Evolutionary conservation across 2,888 invertebrate genomes (phyloP).

Genomic region (Aporophyla nigra): DNA sequence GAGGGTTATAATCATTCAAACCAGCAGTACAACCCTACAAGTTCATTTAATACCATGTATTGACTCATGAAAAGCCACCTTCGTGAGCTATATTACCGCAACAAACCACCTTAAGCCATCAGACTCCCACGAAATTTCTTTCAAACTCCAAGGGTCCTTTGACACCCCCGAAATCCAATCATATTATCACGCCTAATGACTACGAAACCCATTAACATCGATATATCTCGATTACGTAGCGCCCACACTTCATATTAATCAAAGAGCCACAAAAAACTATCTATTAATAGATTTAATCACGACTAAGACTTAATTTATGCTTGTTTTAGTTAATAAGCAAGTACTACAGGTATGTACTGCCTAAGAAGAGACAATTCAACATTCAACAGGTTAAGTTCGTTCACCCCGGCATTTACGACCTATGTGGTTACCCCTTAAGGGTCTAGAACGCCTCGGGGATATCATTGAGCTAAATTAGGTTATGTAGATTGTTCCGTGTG

Average conservation of each 20-base stretch:
- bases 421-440: constrained; percentile 13
- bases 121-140: neutral
- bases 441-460: constrained; percentile 13
- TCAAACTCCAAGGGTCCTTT: neutral
- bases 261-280: constrained; percentile 2
- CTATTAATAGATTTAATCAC: constrained; percentile 26
- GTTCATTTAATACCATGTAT: too few species aligned
- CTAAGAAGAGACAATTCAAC: constrained; percentile 25
- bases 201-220: neutral
- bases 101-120: neutral
- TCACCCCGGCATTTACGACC: constrained; percentile 37
- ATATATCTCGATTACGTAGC: constrained; percentile 7
- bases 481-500: neutral
- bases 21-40: too few species aligned
- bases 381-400: constrained; percentile 58
- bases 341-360: neutral
- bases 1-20: too few species aligned
- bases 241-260: constrained; percentile 1
- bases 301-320: constrained; percentile 13
- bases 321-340: constrained; percentile 23
- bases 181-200: constrained; percentile 2
- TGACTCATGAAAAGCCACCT: too few species aligned
- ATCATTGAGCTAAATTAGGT: constrained; percentile 27
- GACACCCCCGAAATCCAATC: neutral
- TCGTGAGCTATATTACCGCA: too few species aligned